Evolutionary conservation across 2,797 vertebrate genomes (phyloP).

Genomic region (Hylomyscus alleni): DNA sequence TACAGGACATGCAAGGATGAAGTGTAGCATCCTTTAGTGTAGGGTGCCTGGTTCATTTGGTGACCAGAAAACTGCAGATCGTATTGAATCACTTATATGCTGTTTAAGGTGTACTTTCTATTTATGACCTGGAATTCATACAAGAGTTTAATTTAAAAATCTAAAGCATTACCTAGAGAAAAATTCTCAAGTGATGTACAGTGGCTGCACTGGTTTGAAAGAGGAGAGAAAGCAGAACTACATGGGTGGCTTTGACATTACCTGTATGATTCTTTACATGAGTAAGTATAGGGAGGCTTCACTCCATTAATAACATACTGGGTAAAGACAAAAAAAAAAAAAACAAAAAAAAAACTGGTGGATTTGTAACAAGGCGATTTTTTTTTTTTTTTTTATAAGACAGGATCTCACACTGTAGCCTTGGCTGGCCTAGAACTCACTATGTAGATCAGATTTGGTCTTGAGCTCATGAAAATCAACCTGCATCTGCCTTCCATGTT

Average conservation of each 20-base stretch:
- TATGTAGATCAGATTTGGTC: not conserved
- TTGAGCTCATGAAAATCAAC: not conserved
- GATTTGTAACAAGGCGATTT: not conserved
- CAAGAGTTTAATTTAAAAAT: slow-evolving; percentile 69
- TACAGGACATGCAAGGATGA: not conserved
- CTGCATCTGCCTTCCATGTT: not conserved
- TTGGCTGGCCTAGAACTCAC: not conserved
- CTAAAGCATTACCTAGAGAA: not conserved
- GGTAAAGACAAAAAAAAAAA: slow-evolving; percentile 7
- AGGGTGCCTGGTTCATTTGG: slow-evolving; percentile 66
- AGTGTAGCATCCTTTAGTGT: slow-evolving; percentile 29
- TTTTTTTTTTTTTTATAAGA: not conserved
- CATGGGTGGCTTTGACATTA: not conserved
- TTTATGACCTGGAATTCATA: slow-evolving; percentile 10
- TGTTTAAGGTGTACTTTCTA: slow-evolving; percentile 48
- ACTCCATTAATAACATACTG: not conserved
- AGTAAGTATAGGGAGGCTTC: not conserved
- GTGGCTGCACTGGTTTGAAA: not conserved
- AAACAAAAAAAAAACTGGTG: not conserved
- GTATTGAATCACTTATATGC: slow-evolving; percentile 42
- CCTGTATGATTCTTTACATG: not conserved
- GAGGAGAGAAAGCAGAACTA: not conserved
- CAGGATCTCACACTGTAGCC: not conserved
- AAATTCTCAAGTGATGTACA: not conserved
- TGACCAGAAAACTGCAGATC: slow-evolving; percentile 38